Evolutionary conservation across 2,797 vertebrate genomes (phyloP), one percentile per base, ranked within the genome.

Genomic region (Phaenicophaeus curvirostris): DNA sequence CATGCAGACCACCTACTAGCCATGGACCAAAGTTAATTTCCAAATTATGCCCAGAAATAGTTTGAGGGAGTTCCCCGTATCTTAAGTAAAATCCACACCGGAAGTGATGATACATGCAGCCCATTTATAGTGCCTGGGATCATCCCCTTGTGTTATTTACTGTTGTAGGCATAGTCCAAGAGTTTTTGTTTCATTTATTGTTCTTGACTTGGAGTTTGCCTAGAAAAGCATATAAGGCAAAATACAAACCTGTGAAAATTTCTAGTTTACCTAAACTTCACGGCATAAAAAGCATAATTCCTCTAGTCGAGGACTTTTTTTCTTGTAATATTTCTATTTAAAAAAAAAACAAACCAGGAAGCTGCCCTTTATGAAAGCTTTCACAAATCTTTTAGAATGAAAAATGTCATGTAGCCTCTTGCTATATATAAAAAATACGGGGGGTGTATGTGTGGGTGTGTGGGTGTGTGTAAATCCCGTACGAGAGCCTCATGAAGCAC

Each of bases 381-480:
- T 16, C 11, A 69, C 13, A 59, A 55, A 30, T 16, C 23, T 67
- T 84, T 89, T 54, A 37, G 65, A 75, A 69, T 48, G 35, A 27
- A 73, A 90, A 72, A 54, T 41, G 19, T 66, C 23, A 13, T 9
- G 6, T 31, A 58, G 13, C 5, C 28, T 11, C 19, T 71, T 59
- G 6, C 23, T 12, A n/a, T 35, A 25, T 51, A 67, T 39, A 75
- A 78, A 83, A 88, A 24, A 20, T 30, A 13, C 42, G 61, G 50
- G 41, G 55, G 0, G 0, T 23, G 10, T 11, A 1, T 8, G 1
- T 54, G 20, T 71, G 20, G 71, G 67, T 86, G 0, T 23, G 10
- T 11, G 1, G 8, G 1, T 54, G 20, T 71, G 20, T 71, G 67
- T 86, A 27, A 63, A 44, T 27, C 15, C 37, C 9, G 4, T 54